These are phyloP conservation scores for Ficedula albicollis DNA, from an alignment of 2,797 vertebrate species.

Conservation along the genomic window DNA sequence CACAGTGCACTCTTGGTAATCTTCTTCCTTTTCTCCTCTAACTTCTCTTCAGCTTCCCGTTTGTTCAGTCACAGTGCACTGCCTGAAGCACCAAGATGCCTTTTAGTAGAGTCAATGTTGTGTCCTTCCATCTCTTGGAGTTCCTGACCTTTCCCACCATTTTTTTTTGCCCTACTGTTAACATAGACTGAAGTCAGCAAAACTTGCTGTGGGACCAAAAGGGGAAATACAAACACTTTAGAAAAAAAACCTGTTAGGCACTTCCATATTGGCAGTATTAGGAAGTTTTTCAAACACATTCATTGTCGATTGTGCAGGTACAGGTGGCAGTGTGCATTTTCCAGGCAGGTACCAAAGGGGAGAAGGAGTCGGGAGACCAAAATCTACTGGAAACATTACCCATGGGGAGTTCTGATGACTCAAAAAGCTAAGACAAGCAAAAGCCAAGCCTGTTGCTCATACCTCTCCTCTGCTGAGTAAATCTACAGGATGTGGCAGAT, in stretches of 20 bases:
- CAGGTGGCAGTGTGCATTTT: neutral
- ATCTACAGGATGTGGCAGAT: neutral
- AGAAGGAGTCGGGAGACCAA: neutral
- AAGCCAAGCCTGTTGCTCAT: neutral
- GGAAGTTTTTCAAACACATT: neutral
- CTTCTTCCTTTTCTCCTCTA: constrained; percentile 1
- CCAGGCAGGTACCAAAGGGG: neutral
- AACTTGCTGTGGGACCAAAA: neutral
- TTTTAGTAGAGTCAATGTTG: neutral
- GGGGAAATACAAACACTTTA: neutral
- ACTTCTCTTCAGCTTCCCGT: neutral
- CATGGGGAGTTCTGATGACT: neutral
- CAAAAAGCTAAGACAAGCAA: neutral
- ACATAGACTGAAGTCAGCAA: neutral
- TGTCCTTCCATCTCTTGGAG: neutral
- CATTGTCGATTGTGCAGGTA: neutral
- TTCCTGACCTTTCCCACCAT: neutral
- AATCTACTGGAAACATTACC: neutral
- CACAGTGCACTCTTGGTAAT: too few relatives aligned
- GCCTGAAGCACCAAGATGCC: neutral
- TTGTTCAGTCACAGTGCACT: neutral
- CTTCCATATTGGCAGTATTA: neutral
- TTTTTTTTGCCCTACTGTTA: neutral
- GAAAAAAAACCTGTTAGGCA: neutral
- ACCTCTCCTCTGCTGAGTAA: neutral